Evolutionary conservation across 1,140 invertebrate species (phyloP), one percentile per base, ranked within the genome.

Genomic region (Nylanderia fulva): DNA sequence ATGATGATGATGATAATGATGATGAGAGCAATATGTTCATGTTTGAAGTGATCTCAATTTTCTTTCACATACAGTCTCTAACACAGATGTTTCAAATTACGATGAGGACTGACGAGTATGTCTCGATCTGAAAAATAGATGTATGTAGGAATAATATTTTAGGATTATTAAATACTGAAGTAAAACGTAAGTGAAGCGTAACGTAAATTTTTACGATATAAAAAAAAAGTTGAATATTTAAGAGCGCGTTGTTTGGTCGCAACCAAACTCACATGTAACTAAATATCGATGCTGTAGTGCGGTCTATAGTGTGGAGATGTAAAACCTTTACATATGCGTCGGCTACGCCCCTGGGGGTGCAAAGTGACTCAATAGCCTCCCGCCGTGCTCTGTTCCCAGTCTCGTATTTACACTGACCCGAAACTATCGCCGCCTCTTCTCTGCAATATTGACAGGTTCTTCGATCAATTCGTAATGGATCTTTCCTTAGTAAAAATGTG

Each of bases 311-410:
- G 21, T 45, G 18, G 64, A 52, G 24, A 71, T 71, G 64, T 13
- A 64, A 80, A 21, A 71, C 77, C 18, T 56, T 80, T 42, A 42
- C 52, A 71, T 80, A 56, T 71, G 64, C 52, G 36, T 6, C 24
- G 13, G 48, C 24, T 42, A 69, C 77, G 64, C 36, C 36, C 64
- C 64, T 80, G 87, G 9, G 33, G 56, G 58, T 85, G 68, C 71
- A 54, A 87, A 85, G 69, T 69, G 85, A 86, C 74, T 64, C 84
- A 71, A 66, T 74, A 84, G 60, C 52, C 85, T 68, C 74, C 61
- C 48, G 75, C 60, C 63, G 74, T 75, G 75, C 52, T 75, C 61
- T 85, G n/a, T 66, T 85, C 36, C 48, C 48, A 42, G 52, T 64
- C 45, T 79, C 74, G 60, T 64, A 77, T 79, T 75, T 61, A 77